Evolutionary conservation across 2,888 invertebrate species (phyloP).

Genomic region (Zygothrica quintamaculata): DNA sequence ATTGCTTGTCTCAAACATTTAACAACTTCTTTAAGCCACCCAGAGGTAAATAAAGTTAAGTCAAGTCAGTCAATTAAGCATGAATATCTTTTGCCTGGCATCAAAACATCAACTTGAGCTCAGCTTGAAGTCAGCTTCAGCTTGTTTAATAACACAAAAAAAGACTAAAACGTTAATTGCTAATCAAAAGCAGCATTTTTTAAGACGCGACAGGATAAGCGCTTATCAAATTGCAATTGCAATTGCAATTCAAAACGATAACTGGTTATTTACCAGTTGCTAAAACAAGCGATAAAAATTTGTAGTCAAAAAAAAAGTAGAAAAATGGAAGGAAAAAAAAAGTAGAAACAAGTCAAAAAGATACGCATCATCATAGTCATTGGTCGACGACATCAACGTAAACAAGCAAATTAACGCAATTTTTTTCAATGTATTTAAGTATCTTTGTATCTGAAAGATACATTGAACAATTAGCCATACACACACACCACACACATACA

Average conservation of each 20-base stretch:
- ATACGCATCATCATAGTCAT: constrained; percentile 49
- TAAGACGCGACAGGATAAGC: constrained; percentile 74
- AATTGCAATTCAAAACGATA: constrained; percentile 31
- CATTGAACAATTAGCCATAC: constrained; percentile 56
- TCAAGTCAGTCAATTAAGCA: constrained; percentile 29
- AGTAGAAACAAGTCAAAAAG: constrained; percentile 33
- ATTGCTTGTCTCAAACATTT: constrained; percentile 8
- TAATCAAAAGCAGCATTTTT: constrained; percentile 75
- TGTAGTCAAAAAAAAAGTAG: constrained; percentile 44
- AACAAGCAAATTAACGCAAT: constrained; percentile 76
- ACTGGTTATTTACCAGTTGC: constrained; percentile 60
- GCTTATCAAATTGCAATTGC: constrained; percentile 65
- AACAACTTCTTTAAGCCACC: constrained; percentile 4
- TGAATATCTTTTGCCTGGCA: constrained; percentile 29
- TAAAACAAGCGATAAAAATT: constrained; percentile 67
- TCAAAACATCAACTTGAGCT: constrained; percentile 42
- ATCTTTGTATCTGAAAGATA: constrained; percentile 22
- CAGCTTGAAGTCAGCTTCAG: constrained; percentile 62
- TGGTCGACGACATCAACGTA: constrained; percentile 54
- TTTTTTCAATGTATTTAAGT: too few relatives aligned
- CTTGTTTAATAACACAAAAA: constrained; percentile 73
- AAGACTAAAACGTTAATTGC: constrained; percentile 76
- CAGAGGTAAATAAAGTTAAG: constrained; percentile 38
- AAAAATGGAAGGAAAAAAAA: too few relatives aligned
- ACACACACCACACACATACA: too few relatives aligned